These are phyloP conservation scores for Chrysochloris asiatica DNA, from an alignment of 2,113 vertebrate genomes.

Conservation along the genomic window DNA sequence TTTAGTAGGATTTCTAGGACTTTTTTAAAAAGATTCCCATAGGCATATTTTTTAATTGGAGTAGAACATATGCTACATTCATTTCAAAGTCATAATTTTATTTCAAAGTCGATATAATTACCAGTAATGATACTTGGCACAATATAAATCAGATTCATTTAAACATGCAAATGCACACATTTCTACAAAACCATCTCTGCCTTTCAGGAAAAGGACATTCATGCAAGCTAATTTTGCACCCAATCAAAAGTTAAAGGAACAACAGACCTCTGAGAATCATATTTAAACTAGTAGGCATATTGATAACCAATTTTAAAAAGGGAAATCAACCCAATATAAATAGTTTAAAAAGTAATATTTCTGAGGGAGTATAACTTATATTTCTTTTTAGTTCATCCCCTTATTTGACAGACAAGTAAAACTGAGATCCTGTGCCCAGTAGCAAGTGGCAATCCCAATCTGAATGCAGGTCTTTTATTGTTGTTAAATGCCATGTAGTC, in stretches of 20 bases:
- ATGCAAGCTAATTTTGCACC: not conserved
- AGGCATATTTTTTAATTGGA: conserved; percentile 61
- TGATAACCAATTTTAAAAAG: conserved; percentile 15
- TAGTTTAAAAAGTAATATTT: not conserved
- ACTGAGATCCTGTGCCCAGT: too few relatives aligned
- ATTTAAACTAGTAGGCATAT: not conserved
- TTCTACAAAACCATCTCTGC: conserved; percentile 41
- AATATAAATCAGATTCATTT: conserved; percentile 70
- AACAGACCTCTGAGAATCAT: not conserved
- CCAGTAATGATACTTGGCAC: conserved; percentile 53
- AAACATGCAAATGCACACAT: conserved; percentile 55
- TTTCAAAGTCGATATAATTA: conserved; percentile 23
- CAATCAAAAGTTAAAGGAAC: conserved; percentile 17
- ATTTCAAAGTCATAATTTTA: conserved; percentile 68
- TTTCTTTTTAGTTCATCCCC: not conserved
- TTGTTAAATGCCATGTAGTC: too few relatives aligned
- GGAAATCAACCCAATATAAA: not conserved
- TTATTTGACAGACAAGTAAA: conserved; percentile 6
- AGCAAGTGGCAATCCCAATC: not conserved
- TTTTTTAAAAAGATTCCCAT: conserved; percentile 28
- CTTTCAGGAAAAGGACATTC: conserved; percentile 29
- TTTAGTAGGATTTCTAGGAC: conserved; percentile 41
- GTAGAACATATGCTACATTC: conserved; percentile 70
- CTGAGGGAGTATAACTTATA: not conserved
- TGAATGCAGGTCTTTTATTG: not conserved